Percentiles rank a stretch among this genome's conserved stretches.
Evolutionary conservation across 2,113 vertebrate species (phyloP).

Genomic region (Peromyscus leucopus): DNA sequence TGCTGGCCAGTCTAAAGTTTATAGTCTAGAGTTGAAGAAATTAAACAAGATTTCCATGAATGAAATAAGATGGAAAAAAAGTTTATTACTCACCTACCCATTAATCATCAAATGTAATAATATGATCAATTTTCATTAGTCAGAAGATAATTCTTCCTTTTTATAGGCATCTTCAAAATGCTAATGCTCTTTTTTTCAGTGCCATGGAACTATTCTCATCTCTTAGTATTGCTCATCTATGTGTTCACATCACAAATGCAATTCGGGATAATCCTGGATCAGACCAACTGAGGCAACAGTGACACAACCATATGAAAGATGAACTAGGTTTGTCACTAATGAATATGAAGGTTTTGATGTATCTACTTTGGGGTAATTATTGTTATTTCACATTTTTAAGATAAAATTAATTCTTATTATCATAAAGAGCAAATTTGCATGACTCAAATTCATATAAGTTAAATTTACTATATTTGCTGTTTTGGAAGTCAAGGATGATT

Average conservation of each 20-base stretch:
- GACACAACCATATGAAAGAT: neutral
- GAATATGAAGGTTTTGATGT: neutral
- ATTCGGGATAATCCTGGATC: neutral
- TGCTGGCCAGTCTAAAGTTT: neutral
- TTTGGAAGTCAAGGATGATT: neutral
- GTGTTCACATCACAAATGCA: neutral
- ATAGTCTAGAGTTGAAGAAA: slow-evolving; percentile 10
- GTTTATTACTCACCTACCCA: neutral
- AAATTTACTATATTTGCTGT: neutral
- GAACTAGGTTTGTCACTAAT: neutral
- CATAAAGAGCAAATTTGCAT: neutral
- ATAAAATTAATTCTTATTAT: neutral
- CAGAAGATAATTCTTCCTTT: neutral
- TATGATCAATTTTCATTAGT: neutral
- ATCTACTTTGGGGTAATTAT: neutral
- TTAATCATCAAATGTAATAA: neutral
- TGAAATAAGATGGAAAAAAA: slow-evolving; percentile 21
- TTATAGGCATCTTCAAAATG: neutral
- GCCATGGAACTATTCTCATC: neutral
- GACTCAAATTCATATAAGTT: slow-evolving; percentile 15
- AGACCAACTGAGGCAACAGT: neutral
- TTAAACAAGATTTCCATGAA: neutral
- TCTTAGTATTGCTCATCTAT: neutral
- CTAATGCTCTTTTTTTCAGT: neutral
- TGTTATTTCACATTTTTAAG: neutral